Percentiles rank a stretch among this genome's conserved stretches.
These are phyloP conservation scores for Epinotia bilunana DNA, from an alignment of 2,888 invertebrate genomes.

Conservation along the genomic window DNA sequence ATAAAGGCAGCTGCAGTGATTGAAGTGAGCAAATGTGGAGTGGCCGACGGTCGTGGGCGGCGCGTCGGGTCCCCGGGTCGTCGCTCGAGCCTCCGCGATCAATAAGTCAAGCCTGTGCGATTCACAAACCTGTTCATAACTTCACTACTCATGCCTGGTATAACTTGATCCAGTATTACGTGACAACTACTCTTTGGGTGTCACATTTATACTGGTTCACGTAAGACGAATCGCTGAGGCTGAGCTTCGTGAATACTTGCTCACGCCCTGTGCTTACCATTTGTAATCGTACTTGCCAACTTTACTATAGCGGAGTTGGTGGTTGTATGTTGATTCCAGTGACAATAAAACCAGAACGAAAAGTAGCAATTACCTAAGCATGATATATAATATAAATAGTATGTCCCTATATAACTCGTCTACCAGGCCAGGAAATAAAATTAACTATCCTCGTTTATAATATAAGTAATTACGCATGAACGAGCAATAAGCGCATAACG, in stretches of 20 bases:
- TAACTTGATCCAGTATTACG: neutral
- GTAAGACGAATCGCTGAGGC: neutral
- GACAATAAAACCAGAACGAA: no score
- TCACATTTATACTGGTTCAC: neutral
- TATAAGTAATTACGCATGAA: neutral
- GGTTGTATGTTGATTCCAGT: neutral
- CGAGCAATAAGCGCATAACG: neutral
- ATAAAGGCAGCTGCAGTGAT: slow-evolving; percentile 27
- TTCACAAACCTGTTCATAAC: neutral
- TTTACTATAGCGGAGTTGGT: neutral
- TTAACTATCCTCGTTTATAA: neutral
- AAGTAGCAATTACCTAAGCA: no score
- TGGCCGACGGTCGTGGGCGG: slow-evolving; percentile 27
- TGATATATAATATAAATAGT: no score
- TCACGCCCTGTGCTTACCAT: neutral
- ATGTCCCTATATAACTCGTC: no score
- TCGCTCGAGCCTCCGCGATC: slow-evolving; percentile 44
- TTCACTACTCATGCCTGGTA: neutral
- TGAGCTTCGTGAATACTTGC: neutral
- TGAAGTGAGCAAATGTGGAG: slow-evolving; percentile 29
- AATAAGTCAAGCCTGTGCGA: slow-evolving; percentile 44
- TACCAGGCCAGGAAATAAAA: neutral
- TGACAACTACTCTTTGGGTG: neutral
- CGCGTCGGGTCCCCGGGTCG: slow-evolving; percentile 28
- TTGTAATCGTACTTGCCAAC: neutral